These are phyloP conservation scores for Sebastes hopkinsi DNA, from an alignment of 2,797 vertebrate genomes.

Conservation along the genomic window DNA sequence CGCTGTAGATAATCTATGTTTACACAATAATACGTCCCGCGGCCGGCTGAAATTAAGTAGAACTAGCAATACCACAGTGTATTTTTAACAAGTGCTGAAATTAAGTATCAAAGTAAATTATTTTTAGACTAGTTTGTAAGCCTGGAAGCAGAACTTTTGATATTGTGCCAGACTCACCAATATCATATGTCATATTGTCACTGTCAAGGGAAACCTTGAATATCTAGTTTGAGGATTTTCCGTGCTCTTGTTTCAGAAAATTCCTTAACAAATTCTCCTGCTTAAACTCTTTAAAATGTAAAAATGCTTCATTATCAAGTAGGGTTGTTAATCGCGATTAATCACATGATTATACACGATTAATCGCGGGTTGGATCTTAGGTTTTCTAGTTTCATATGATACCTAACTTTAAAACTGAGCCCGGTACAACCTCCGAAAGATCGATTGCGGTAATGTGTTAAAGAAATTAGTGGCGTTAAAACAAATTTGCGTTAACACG, in stretches of 20 bases:
- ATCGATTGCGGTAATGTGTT: no score
- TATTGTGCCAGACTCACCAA: neutral
- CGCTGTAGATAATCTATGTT: neutral
- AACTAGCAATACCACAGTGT: neutral
- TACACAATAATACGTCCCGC: neutral
- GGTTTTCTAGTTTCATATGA: no score
- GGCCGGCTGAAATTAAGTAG: neutral
- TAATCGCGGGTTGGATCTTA: no score
- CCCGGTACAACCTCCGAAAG: no score
- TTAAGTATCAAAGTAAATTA: neutral
- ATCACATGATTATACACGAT: no score
- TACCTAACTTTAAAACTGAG: no score
- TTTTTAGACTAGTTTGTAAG: neutral
- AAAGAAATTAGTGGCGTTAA: no score
- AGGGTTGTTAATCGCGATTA: accelerated
- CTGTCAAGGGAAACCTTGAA: neutral
- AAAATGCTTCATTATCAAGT: neutral
- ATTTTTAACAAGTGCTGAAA: neutral
- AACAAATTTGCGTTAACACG: no score
- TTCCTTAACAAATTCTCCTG: neutral
- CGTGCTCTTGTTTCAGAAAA: neutral
- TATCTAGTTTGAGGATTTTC: neutral
- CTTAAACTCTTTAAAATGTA: neutral
- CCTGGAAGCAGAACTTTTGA: neutral
- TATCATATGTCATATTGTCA: neutral